phyloP scores from a whole-genome alignment of 2,113 vertebrate genomes.

The Xenopus borealis region DNA sequence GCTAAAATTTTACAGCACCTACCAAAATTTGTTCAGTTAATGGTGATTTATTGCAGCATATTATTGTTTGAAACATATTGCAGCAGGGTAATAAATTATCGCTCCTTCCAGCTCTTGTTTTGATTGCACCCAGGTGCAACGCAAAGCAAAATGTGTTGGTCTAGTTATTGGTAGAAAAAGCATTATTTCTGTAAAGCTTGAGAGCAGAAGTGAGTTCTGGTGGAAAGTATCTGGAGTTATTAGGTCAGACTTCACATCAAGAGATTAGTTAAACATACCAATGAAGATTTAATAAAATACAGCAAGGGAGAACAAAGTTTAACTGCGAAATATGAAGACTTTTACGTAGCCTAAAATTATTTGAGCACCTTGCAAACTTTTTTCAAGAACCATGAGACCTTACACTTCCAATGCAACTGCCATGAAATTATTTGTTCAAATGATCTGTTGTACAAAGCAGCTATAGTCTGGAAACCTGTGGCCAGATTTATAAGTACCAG shows the following conservation, averaged over 20 bases:
- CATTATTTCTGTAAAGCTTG: constrained; percentile 10
- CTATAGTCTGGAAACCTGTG: no score
- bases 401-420: no score
- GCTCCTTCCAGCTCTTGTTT: constrained; percentile 54
- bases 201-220: not conserved
- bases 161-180: constrained; percentile 7
- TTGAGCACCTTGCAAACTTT: no score
- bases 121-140: constrained; percentile 61
- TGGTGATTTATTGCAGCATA: constrained; percentile 68
- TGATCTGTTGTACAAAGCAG: no score
- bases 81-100: constrained; percentile 57
- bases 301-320: not conserved
- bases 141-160: constrained; percentile 11
- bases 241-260: constrained; percentile 46
- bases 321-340: not conserved
- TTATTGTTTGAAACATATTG: constrained; percentile 57
- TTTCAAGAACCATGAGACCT: no score
- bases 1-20: constrained; percentile 63
- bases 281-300: not conserved
- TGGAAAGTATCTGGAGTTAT: not conserved
- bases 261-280: not conserved
- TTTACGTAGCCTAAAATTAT: not conserved
- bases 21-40: constrained; percentile 61
- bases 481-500: no score
- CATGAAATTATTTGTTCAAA: no score